Percentiles rank a stretch among this genome's conserved stretches.
These are phyloP conservation scores for Dasypogon diadema DNA, from an alignment of 2,888 invertebrate genomes.

Conservation along the genomic window DNA sequence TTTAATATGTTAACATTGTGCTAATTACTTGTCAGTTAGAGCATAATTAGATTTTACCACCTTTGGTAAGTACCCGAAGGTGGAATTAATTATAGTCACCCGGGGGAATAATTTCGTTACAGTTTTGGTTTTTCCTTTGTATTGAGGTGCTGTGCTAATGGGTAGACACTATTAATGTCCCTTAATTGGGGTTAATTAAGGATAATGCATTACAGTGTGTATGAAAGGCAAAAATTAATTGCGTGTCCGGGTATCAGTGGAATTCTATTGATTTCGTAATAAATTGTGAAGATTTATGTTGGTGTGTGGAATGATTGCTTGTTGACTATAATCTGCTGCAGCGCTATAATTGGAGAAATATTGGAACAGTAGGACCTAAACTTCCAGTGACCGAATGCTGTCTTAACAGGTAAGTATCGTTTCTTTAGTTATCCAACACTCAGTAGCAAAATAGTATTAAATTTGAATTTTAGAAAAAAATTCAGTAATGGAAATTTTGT, in stretches of 20 bases:
- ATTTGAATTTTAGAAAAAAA: no score
- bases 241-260: conserved; percentile 9
- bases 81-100: conserved; percentile 45
- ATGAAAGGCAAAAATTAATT: conserved; percentile 53
- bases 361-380: no score
- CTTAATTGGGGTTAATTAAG: conserved; percentile 54
- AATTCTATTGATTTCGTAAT: conserved; percentile 10
- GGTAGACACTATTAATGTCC: conserved; percentile 54
- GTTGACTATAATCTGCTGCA: no score
- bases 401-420: conserved; percentile 41
- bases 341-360: no score
- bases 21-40: conserved; percentile 42
- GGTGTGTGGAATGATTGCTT: not conserved
- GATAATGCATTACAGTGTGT: conserved; percentile 53
- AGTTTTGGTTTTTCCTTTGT: conserved; percentile 47
- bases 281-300: conserved; percentile 34
- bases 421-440: no score
- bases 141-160: conserved; percentile 50
- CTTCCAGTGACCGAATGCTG: conserved; percentile 38
- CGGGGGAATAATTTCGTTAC: conserved; percentile 42
- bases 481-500: no score
- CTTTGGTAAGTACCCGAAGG: conserved; percentile 36
- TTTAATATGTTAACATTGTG: conserved; percentile 41
- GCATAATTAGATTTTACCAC: conserved; percentile 46
- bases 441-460: no score